These are phyloP conservation scores for Sarcophaga rosellei DNA, from an alignment of 2,888 invertebrate species.

Conservation along the genomic window DNA sequence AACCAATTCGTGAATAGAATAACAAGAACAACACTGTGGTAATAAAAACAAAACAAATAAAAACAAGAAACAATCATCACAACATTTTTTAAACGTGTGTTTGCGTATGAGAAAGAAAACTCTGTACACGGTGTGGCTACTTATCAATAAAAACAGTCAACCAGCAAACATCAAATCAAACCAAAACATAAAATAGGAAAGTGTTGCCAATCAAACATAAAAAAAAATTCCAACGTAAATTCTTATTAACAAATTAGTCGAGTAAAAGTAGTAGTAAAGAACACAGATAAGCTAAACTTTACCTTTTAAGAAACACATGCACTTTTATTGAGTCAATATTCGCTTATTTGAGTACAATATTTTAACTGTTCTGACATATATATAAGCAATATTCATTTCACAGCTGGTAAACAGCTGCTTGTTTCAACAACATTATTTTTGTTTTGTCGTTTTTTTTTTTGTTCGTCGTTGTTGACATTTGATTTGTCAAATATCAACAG, in stretches of 20 bases:
- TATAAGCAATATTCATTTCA: too few species aligned
- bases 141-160: slow-evolving; percentile 53
- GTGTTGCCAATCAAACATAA: slow-evolving; percentile 5
- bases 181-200: not conserved
- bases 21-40: not conserved
- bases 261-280: too few species aligned
- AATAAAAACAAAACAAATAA: slow-evolving; percentile 21
- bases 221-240: not conserved
- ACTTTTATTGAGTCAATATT: too few species aligned
- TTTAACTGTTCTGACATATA: too few species aligned
- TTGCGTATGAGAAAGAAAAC: not conserved
- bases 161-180: slow-evolving; percentile 46
- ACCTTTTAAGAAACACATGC: too few species aligned
- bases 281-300: too few species aligned
- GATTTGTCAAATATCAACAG: too few species aligned
- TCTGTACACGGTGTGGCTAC: slow-evolving; percentile 1
- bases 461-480: too few species aligned
- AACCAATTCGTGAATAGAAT: slow-evolving; percentile 32
- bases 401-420: too few species aligned
- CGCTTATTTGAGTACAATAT: too few species aligned
- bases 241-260: not conserved
- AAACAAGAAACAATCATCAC: slow-evolving; percentile 25
- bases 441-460: too few species aligned
- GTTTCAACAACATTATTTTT: too few species aligned
- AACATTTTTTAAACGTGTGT: slow-evolving; percentile 33